These are phyloP conservation scores for Eclectus roratus DNA, from an alignment of 2,113 vertebrate species.

Conservation along the genomic window DNA sequence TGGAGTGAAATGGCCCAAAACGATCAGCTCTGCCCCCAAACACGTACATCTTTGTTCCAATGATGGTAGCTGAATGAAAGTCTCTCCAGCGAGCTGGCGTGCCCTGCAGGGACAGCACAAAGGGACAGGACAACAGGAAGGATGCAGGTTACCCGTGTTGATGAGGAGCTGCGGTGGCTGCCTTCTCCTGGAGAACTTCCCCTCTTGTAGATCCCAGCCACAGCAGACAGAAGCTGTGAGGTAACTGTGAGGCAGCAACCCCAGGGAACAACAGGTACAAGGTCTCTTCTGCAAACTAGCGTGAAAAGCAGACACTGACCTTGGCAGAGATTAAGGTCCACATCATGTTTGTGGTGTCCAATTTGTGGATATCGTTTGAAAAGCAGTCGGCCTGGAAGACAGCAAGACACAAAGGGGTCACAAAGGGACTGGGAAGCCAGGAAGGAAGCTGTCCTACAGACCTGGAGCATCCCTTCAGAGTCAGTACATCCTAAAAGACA, in stretches of 20 bases:
- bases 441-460: neutral
- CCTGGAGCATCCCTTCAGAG: neutral
- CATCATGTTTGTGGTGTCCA: constrained; percentile 91
- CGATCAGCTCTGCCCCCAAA: constrained; percentile 95
- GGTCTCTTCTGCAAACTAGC: neutral
- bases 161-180: neutral
- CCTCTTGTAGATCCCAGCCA: neutral
- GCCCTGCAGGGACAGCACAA: constrained; percentile 73
- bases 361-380: constrained; percentile 98
- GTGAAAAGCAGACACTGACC: constrained; percentile 74
- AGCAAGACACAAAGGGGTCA: neutral
- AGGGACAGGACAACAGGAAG: neutral
- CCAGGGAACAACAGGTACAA: neutral
- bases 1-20: constrained; percentile 96
- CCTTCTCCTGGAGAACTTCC: neutral
- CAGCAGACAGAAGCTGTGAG: neutral
- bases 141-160: neutral
- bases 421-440: neutral
- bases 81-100: constrained; percentile 95
- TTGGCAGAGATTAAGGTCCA: constrained; percentile 92
- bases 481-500: neutral
- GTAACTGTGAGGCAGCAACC: neutral
- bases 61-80: constrained; percentile 96
- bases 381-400: constrained; percentile 93
- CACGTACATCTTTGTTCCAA: constrained; percentile 94